A percentile compares a stretch with the other conserved stretches of the same genome.
Evolutionary conservation across 2,113 vertebrate genomes (phyloP).

Genomic region (Nerophis lumbriciformis): DNA sequence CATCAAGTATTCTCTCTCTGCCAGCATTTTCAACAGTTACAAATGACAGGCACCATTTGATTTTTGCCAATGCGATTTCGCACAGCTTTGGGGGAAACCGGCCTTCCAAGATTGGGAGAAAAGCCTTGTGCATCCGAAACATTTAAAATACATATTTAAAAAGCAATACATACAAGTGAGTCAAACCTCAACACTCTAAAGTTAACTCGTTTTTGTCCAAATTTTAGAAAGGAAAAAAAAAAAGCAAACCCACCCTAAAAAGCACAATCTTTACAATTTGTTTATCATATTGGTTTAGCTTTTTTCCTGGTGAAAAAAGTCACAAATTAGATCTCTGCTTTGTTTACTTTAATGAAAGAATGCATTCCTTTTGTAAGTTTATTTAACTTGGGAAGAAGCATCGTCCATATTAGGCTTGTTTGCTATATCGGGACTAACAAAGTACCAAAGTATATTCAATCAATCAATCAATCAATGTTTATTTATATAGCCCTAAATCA

Average conservation of each 20-base stretch:
- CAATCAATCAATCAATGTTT: too few relatives aligned
- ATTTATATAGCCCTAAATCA: too few relatives aligned
- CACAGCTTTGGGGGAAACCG: constrained; percentile 72
- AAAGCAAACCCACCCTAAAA: constrained; percentile 62
- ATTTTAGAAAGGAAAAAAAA: constrained; percentile 20
- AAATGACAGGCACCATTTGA: constrained; percentile 63
- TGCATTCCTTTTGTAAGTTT: too few relatives aligned
- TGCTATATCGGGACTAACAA: too few relatives aligned
- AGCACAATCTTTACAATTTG: constrained; percentile 34
- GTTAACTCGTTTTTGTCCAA: constrained; percentile 46
- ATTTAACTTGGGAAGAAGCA: too few relatives aligned
- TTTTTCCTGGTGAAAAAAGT: too few relatives aligned
- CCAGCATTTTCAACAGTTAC: constrained; percentile 64
- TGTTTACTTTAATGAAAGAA: too few relatives aligned
- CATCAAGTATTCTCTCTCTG: constrained; percentile 67
- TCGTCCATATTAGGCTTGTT: too few relatives aligned
- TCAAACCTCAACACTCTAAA: constrained; percentile 69
- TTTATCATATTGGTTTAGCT: too few relatives aligned
- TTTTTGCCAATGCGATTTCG: constrained; percentile 69
- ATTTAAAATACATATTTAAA: constrained; percentile 8
- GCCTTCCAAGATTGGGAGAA: constrained; percentile 68
- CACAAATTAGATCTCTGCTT: too few relatives aligned
- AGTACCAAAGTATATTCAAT: too few relatives aligned
- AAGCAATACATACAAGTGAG: constrained; percentile 70
- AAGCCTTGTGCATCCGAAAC: constrained; percentile 29